Conservation (phyloP, 2,888 invertebrate species). For the Schizaphis graminum region DNA sequence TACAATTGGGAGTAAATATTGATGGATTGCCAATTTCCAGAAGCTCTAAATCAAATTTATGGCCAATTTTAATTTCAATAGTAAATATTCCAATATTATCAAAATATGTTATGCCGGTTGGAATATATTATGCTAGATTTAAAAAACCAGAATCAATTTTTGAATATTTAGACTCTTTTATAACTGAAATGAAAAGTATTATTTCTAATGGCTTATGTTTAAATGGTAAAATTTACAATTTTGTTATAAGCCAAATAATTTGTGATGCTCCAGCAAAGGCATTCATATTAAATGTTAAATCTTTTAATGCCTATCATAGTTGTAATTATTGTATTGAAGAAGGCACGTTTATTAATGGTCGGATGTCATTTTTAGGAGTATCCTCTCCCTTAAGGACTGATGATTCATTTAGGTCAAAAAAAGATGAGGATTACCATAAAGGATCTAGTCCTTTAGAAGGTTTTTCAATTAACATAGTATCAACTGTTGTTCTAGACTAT, state of each 20-base stretch:
- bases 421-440: too few species aligned
- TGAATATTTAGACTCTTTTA: neutral
- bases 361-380: too few species aligned
- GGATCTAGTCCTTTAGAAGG: too few species aligned
- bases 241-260: neutral
- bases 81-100: neutral
- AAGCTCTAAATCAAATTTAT: neutral
- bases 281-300: neutral
- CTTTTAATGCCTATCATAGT: neutral
- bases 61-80: constrained; percentile 25
- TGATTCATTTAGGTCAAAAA: too few species aligned
- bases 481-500: neutral
- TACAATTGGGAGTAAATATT: neutral
- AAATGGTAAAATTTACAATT: neutral
- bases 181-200: neutral
- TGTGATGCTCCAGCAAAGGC: neutral
- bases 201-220: neutral
- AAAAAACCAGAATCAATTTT: constrained; percentile 16
- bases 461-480: too few species aligned
- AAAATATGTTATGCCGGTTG: neutral
- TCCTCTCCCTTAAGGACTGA: too few species aligned
- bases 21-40: neutral
- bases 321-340: too few species aligned
- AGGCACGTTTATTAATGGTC: too few species aligned
- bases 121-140: neutral